Conservation (phyloP, 2,113 vertebrate genomes). For the pig (Sus scrofa) region DNA sequence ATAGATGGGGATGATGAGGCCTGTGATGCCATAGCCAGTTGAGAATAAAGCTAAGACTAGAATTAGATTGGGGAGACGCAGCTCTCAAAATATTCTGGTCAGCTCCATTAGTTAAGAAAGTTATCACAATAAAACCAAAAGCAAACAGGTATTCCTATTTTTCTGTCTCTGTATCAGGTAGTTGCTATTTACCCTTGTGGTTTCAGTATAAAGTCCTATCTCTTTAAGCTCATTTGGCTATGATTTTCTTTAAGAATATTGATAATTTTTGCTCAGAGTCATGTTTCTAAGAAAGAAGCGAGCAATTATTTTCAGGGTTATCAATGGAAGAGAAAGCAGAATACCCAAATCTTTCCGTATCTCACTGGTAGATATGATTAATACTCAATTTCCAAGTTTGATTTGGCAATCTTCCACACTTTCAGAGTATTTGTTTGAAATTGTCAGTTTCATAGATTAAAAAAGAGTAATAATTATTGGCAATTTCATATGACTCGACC, state of each 20-base stretch:
- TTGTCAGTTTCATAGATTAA: not conserved
- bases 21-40: not conserved
- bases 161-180: not conserved
- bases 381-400: not conserved
- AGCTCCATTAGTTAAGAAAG: not conserved
- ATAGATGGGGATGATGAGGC: not conserved
- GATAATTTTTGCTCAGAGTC: not conserved
- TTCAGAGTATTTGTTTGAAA: constrained; percentile 33
- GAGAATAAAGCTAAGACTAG: not conserved
- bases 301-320: not conserved
- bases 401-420: not conserved
- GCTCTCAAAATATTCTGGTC: not conserved
- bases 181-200: not conserved
- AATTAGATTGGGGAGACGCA: not conserved
- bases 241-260: not conserved
- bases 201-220: not conserved
- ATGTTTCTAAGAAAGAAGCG: not conserved
- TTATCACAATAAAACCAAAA: not conserved
- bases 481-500: not conserved
- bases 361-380: not conserved
- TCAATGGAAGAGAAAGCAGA: not conserved
- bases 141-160: not conserved
- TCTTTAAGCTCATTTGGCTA: constrained; percentile 26
- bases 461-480: not conserved
- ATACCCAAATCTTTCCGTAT: not conserved